These are phyloP conservation scores for Synergus umbraculus DNA, from an alignment of 2,888 invertebrate species.

Conservation along the genomic window DNA sequence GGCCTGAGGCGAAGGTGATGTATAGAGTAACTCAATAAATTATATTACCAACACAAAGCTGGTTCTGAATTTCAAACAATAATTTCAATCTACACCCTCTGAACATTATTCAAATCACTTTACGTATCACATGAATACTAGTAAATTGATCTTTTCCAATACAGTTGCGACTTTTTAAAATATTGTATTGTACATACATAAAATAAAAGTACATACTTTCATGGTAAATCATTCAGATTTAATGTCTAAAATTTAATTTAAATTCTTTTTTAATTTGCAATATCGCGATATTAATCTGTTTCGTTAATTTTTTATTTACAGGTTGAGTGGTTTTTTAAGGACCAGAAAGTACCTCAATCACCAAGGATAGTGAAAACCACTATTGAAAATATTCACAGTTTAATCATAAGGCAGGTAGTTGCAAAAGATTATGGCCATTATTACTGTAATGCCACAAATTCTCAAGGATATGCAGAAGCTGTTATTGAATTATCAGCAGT, in stretches of 20 bases:
- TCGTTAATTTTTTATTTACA: conserved; percentile 49
- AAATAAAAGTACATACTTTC: no score
- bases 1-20: conserved; percentile 84
- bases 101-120: conserved; percentile 3
- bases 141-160: neutral
- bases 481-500: conserved; percentile 87
- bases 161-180: neutral
- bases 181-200: neutral
- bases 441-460: conserved; percentile 87
- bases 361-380: conserved; percentile 65
- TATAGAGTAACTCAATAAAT: conserved; percentile 24
- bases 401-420: conserved; percentile 85
- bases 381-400: conserved; percentile 77
- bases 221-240: no score
- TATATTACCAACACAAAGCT: conserved; percentile 26
- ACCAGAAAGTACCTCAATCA: conserved; percentile 63
- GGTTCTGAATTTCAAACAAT: conserved; percentile 14
- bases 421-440: conserved; percentile 87
- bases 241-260: no score
- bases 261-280: no score
- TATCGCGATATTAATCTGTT: neutral
- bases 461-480: conserved; percentile 84
- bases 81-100: conserved; percentile 27
- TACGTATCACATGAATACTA: neutral
- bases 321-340: conserved; percentile 76